Evolutionary conservation across 2,113 vertebrate species (phyloP).

Genomic region (Thomomys bottae): DNA sequence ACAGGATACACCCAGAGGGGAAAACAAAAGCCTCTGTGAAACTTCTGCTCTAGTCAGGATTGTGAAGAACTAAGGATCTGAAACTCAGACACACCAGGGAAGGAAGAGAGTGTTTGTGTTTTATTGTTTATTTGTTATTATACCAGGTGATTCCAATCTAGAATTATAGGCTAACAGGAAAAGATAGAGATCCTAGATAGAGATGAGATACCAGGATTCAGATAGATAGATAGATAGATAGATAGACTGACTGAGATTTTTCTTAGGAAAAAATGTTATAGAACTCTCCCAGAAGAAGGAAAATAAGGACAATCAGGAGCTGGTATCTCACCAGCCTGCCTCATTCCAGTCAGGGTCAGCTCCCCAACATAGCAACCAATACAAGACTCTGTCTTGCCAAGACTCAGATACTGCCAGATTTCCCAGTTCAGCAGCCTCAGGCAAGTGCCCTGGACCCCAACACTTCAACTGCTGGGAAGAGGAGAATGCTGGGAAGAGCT

Average conservation of each 20-base stretch:
- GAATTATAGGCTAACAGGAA: neutral
- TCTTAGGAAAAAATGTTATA: conserved; percentile 20
- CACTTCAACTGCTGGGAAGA: neutral
- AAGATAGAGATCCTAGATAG: too few relatives aligned
- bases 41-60: conserved; percentile 17
- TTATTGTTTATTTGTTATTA: neutral
- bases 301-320: neutral
- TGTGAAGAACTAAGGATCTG: conserved; percentile 27
- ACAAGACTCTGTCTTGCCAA: neutral
- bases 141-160: neutral
- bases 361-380: neutral
- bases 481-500: neutral
- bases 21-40: conserved; percentile 62
- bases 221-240: too few relatives aligned
- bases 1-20: conserved; percentile 54
- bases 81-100: neutral
- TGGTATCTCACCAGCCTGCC: neutral
- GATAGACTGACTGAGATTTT: neutral
- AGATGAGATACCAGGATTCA: too few relatives aligned
- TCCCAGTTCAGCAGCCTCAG: neutral
- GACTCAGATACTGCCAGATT: neutral
- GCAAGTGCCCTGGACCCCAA: neutral
- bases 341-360: neutral
- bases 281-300: neutral
- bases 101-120: neutral